Evolutionary conservation across 2,113 vertebrate species (phyloP), one percentile per base, ranked within the genome.

Genomic region (Globicephala melas): DNA sequence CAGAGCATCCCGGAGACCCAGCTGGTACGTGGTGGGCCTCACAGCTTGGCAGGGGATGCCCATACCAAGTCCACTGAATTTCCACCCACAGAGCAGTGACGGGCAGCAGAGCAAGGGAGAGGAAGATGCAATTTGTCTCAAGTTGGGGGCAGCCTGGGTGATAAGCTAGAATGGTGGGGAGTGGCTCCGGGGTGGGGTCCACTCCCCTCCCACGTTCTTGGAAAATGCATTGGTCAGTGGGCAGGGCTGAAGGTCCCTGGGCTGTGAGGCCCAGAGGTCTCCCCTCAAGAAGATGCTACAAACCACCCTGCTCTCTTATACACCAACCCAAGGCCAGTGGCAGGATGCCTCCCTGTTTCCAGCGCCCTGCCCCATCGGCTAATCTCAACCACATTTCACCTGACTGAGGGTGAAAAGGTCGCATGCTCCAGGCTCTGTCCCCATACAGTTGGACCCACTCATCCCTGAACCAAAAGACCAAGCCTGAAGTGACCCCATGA

Each of bases 21-120:
- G 77, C 44, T 4, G 82, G 70, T 0, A 0, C 0, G 0, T 0
- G 23, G 28, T 23, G 17, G 50, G 13, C 44, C 76, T 17, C 1
- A 0, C n/a, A 38, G 50, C 31, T 80, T 33, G 0, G 88, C 4
- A 3, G 44, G 60, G 33, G 50, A 33, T 0, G 0, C 65, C 6
- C 4, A 28, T 0, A 8, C 53, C 81, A 14, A 31, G 28, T 25
- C 80, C 63, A 33, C 63, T 67, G 83, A 50, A 71, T 68, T 63
- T 79, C 93, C 26, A 31, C 91, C 89, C 25, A 0, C 1, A 0
- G 26, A 28, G n/a, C 17, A 60, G 53, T 55, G 44, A 41, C 1
- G 0, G 36, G 67, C 0, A 0, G 68, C 55, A 76, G 58, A 47
- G 2, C 33, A 41, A 36, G 6, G 68, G 11, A 33, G 36, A 2